Conservation (phyloP, 2,113 vertebrate species). For the Takifugu bimaculatus region DNA sequence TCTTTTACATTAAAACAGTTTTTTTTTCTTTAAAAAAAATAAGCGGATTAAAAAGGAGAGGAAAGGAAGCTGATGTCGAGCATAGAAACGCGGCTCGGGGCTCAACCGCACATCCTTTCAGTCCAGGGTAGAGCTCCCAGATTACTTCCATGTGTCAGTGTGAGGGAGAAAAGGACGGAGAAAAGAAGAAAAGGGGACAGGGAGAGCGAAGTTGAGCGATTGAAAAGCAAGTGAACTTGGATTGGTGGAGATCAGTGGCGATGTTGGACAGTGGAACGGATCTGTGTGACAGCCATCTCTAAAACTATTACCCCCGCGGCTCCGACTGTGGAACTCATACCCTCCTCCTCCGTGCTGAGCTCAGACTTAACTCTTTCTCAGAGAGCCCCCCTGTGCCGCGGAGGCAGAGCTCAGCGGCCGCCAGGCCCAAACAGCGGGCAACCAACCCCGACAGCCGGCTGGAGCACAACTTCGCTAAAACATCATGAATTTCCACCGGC, state of each 20-base stretch:
- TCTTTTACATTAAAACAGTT: constrained; percentile 63
- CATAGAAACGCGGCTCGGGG: constrained; percentile 63
- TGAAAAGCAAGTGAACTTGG: constrained; percentile 59
- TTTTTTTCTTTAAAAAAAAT: constrained; percentile 36
- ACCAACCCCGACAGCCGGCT: constrained; percentile 48
- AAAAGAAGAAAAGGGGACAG: constrained; percentile 58
- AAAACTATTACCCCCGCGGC: constrained; percentile 77
- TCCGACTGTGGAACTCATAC: constrained; percentile 57
- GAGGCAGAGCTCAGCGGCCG: constrained; percentile 56
- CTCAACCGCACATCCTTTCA: constrained; percentile 72
- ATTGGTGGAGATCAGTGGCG: constrained; percentile 62
- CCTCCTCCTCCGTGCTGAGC: constrained; percentile 64
- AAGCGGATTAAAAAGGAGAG: constrained; percentile 70
- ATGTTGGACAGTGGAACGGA: constrained; percentile 76
- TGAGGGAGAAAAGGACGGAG: constrained; percentile 47
- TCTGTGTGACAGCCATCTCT: constrained; percentile 78
- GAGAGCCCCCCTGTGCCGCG: constrained; percentile 62
- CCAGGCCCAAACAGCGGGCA: constrained; percentile 53
- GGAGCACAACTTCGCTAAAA: constrained; percentile 48
- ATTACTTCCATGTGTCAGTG: constrained; percentile 74
- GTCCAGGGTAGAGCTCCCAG: constrained; percentile 63
- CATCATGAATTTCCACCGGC: constrained; percentile 55
- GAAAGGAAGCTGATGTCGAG: constrained; percentile 68
- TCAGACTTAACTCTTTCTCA: constrained; percentile 65
- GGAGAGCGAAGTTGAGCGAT: constrained; percentile 58